Percentiles rank a stretch among this genome's conserved stretches.
These are phyloP conservation scores for Cololabis saira DNA, from an alignment of 2,113 vertebrate genomes.

Conservation along the genomic window DNA sequence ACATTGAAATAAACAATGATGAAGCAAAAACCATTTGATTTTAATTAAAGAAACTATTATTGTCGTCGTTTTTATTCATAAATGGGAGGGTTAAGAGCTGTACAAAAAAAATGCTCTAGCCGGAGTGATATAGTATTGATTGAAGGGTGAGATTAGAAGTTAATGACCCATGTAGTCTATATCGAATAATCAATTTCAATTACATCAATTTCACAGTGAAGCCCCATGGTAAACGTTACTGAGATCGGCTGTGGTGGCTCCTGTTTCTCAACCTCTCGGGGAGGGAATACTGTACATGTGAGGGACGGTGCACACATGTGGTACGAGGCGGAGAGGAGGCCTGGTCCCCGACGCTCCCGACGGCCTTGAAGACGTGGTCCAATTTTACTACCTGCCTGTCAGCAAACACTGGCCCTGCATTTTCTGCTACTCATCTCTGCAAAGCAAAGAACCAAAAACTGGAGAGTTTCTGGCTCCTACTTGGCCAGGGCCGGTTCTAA, in stretches of 20 bases:
- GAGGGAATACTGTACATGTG: background rate
- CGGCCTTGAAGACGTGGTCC: slow-evolving; percentile 19
- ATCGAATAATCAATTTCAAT: slow-evolving; percentile 82
- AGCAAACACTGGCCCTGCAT: background rate
- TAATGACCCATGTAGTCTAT: slow-evolving; percentile 78
- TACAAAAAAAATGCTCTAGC: slow-evolving; percentile 44
- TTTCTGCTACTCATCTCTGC: slow-evolving; percentile 8
- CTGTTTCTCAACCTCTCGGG: slow-evolving; percentile 66
- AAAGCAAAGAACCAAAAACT: slow-evolving; percentile 29
- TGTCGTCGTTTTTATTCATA: slow-evolving; percentile 64
- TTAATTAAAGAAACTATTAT: slow-evolving; percentile 59
- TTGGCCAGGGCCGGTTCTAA: too few species aligned
- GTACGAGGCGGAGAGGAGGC: background rate
- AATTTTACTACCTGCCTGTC: slow-evolving; percentile 4
- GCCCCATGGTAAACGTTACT: slow-evolving; percentile 61
- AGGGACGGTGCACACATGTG: slow-evolving; percentile 13
- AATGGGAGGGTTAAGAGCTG: slow-evolving; percentile 62
- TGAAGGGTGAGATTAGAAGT: slow-evolving; percentile 76
- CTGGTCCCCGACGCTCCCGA: too few species aligned
- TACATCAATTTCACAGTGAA: slow-evolving; percentile 76
- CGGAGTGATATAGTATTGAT: slow-evolving; percentile 72
- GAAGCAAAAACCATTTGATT: slow-evolving; percentile 20
- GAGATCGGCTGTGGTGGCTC: slow-evolving; percentile 44
- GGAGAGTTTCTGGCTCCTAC: slow-evolving; percentile 42
- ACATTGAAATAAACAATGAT: slow-evolving; percentile 8